Evolutionary conservation across 2,888 invertebrate genomes (phyloP), one percentile per base, ranked within the genome.

Genomic region (Tuberolachnus salignus): DNA sequence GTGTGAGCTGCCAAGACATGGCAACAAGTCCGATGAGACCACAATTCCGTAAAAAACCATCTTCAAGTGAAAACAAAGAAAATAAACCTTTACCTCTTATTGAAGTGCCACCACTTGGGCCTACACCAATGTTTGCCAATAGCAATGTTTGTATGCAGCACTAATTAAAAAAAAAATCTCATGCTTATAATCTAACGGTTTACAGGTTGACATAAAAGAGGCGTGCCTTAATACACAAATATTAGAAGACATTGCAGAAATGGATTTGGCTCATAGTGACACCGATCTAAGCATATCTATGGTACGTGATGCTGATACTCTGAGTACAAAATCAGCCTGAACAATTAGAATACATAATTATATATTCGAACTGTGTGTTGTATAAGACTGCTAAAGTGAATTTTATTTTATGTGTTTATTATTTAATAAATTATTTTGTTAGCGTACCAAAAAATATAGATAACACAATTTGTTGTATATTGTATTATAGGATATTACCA

Each of bases 141-240:
- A 78, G 75, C 34, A 78, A 78, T 21, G 75, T 78, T 49, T 59
- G 75, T 78, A 42, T 42, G 13, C 57, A 57, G 14, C 6, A 19
- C n/a, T 11, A n/a, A 26, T 26, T 69, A n/a, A 26, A 53, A 59
- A 26, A 53, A 59, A 59, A 59, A 23, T 13, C 11, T 23, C 46
- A 26, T 46, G 57, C 9, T 6, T 34, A 34, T 34, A 34, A 34
- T 34, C 9, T 9, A n/a, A 14, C 44, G 19, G 4, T 57, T 14
- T n/a, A 53, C 74, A 82, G 82, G 82, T 93, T 2, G 93, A 92
- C 84, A 86, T 94, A 70, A 92, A 93, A 83, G 93, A 92, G 83
- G 92, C 93, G 9, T 92, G 91, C 83, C 87, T 95, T 14, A 94
- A 94, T 84, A 94, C 94, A 83, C 91, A 91, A 83, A 85, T 92